phyloP scores from a whole-genome alignment of 2,888 invertebrate species.

The Caprella mutica region DNA sequence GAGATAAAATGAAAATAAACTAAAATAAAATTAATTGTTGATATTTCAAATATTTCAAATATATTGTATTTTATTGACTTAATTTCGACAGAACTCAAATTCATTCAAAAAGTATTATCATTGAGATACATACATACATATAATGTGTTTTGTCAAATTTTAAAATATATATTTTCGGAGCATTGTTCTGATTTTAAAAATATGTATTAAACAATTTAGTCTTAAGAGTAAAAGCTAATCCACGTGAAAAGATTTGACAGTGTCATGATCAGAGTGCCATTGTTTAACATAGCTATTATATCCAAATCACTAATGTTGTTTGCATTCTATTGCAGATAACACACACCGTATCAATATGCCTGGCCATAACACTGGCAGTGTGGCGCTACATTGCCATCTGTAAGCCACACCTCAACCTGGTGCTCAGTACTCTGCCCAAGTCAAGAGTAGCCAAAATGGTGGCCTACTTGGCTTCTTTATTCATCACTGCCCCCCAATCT shows the following conservation, averaged over 20 bases:
- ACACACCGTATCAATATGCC: conserved; percentile 83
- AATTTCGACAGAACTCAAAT: conserved; percentile 12
- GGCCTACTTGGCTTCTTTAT: conserved; percentile 68
- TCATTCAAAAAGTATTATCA: conserved; percentile 10
- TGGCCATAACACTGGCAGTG: conserved; percentile 81
- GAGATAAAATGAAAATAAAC: too few species aligned
- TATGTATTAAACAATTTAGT: background rate
- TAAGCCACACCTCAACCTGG: conserved; percentile 64
- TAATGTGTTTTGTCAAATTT: background rate
- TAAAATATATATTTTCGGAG: background rate
- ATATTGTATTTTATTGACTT: conserved; percentile 7
- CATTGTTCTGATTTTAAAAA: background rate
- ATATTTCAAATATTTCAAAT: background rate
- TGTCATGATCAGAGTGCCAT: background rate
- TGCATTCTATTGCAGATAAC: conserved; percentile 46
- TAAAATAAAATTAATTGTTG: too few species aligned
- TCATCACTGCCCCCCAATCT: conserved; percentile 77
- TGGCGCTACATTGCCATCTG: conserved; percentile 84
- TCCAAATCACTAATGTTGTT: too few species aligned
- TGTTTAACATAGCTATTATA: too few species aligned
- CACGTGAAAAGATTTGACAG: background rate
- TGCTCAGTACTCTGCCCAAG: conserved; percentile 68
- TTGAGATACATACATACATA: conserved; percentile 11
- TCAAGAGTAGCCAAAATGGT: conserved; percentile 64
- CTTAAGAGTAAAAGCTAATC: background rate